Evolutionary conservation across 2,113 vertebrate species (phyloP).

Genomic region (Phycodurus eques): DNA sequence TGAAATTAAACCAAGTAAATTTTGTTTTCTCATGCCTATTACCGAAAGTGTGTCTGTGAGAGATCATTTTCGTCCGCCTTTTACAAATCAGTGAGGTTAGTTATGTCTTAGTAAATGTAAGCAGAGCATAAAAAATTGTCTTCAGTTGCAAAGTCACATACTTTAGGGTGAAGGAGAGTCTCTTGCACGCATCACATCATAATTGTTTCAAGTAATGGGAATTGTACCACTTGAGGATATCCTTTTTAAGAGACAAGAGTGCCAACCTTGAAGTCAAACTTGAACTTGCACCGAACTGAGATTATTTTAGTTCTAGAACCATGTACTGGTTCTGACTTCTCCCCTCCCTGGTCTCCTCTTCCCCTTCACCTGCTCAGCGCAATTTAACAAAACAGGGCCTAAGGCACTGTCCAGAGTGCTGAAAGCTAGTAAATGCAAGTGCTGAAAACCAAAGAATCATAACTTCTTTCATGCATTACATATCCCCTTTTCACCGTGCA

Average conservation of each 20-base stretch:
- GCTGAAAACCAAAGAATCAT: constrained; percentile 22
- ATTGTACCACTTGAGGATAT: not conserved
- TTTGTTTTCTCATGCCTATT: too few relatives aligned
- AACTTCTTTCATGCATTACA: constrained; percentile 12
- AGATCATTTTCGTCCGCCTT: too few relatives aligned
- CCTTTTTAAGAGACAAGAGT: not conserved
- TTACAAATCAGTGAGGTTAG: too few relatives aligned
- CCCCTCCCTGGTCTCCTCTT: not conserved
- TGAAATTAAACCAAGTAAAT: too few relatives aligned
- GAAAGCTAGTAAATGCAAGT: constrained; percentile 26
- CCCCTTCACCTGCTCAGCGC: constrained; percentile 1
- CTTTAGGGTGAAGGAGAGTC: too few relatives aligned
- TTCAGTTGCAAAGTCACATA: too few relatives aligned
- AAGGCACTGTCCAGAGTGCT: constrained; percentile 32
- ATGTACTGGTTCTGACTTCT: too few relatives aligned
- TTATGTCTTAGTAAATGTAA: too few relatives aligned
- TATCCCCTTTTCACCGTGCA: constrained; percentile 4
- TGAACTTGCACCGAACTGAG: not conserved
- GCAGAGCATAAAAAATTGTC: too few relatives aligned
- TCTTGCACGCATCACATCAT: too few relatives aligned
- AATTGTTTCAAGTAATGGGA: too few relatives aligned
- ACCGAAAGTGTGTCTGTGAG: too few relatives aligned
- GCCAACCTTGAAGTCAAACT: not conserved
- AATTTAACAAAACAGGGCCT: constrained; percentile 11
- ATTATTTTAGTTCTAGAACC: not conserved